These are phyloP conservation scores for Psittacula cyanocephala DNA, from an alignment of 2,113 vertebrate species.

Conservation along the genomic window DNA sequence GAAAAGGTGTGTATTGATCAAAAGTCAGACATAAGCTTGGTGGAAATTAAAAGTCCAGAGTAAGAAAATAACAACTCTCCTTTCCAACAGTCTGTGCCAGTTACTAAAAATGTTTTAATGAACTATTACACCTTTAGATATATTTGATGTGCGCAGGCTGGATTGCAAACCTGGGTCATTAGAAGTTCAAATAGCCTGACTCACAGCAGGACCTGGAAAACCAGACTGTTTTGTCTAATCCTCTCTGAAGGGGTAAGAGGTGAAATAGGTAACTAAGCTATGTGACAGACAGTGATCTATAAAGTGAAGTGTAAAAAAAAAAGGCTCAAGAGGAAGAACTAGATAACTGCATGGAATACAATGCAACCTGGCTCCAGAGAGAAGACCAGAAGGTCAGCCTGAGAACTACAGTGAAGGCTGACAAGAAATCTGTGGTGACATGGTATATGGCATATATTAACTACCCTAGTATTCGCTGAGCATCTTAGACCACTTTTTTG, in stretches of 20 bases:
- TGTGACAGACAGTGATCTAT: neutral
- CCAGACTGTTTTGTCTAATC: neutral
- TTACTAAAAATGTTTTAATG: constrained; percentile 13
- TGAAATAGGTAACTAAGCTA: neutral
- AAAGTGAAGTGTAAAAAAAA: neutral
- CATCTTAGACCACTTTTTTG: neutral
- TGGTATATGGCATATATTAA: neutral
- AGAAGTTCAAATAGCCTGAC: neutral
- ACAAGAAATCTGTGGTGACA: neutral
- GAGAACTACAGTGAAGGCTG: neutral
- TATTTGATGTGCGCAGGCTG: neutral
- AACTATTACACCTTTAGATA: neutral
- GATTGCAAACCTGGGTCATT: neutral
- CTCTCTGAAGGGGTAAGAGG: neutral
- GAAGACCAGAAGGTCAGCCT: neutral
- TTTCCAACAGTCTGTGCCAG: neutral
- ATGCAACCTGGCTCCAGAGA: neutral
- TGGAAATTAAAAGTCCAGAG: neutral
- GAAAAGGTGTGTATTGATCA: neutral
- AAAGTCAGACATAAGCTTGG: neutral
- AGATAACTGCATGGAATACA: neutral
- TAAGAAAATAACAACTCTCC: neutral
- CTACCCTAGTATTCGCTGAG: neutral
- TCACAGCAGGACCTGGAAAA: constrained; percentile 8
- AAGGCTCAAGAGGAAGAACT: neutral